Evolutionary conservation across 2,113 vertebrate genomes (phyloP).

Genomic region (Microtus richardsoni): DNA sequence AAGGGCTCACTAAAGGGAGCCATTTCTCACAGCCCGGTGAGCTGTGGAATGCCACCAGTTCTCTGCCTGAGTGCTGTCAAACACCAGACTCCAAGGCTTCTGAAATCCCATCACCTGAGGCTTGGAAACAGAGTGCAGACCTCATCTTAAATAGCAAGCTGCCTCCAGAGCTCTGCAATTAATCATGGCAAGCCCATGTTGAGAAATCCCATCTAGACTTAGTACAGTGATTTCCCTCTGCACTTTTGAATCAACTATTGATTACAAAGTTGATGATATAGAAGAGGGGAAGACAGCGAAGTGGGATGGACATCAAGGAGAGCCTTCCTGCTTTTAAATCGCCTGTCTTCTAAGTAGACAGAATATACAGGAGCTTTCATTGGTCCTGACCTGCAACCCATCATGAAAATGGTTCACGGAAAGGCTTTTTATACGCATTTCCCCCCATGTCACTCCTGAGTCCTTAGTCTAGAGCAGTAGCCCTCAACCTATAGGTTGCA

Average conservation of each 20-base stretch:
- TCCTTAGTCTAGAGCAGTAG: background rate
- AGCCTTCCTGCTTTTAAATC: conserved; percentile 68
- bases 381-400: background rate
- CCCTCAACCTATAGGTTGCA: too few relatives aligned
- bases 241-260: conserved; percentile 70
- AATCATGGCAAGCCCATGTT: conserved; percentile 75
- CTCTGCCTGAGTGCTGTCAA: conserved; percentile 14
- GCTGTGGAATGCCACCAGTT: conserved; percentile 48
- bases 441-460: background rate
- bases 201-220: conserved; percentile 80
- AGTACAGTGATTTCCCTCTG: conserved; percentile 70
- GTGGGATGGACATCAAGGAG: conserved; percentile 41
- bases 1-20: background rate
- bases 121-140: conserved; percentile 51
- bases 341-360: conserved; percentile 64
- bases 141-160: conserved; percentile 70
- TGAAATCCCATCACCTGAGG: conserved; percentile 3
- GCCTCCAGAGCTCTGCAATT: conserved; percentile 71
- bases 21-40: conserved; percentile 38
- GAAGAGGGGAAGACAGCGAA: conserved; percentile 57
- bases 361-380: conserved; percentile 49
- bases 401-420: conserved; percentile 50
- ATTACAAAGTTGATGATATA: conserved; percentile 76
- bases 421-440: conserved; percentile 39
- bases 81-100: conserved; percentile 22